These are phyloP conservation scores for Drosophila mercatorum DNA, from an alignment of 2,888 invertebrate genomes.

Conservation along the genomic window DNA sequence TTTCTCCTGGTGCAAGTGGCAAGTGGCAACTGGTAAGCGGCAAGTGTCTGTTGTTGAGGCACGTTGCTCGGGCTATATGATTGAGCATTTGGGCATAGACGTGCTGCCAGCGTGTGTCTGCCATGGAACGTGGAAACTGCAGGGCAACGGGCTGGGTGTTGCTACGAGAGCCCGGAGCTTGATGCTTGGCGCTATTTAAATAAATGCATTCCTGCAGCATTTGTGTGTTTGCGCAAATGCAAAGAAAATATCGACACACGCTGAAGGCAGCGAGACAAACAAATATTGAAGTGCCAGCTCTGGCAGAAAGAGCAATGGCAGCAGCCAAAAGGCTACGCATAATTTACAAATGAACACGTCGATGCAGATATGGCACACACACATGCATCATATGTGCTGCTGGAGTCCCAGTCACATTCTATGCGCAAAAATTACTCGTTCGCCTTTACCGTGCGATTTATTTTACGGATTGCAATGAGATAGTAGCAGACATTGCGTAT, in stretches of 20 bases:
- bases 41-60: constrained; percentile 23
- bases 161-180: not conserved
- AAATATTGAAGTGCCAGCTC: constrained; percentile 46
- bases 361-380: constrained; percentile 14
- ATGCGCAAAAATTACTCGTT: constrained; percentile 58
- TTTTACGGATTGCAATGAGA: constrained; percentile 62
- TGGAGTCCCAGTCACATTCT: constrained; percentile 27
- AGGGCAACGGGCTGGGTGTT: constrained; percentile 48
- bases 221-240: constrained; percentile 32
- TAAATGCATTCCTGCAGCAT: constrained; percentile 66
- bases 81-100: constrained; percentile 53
- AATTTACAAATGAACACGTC: constrained; percentile 62
- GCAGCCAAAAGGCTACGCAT: constrained; percentile 60
- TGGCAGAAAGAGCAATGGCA: constrained; percentile 34
- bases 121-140: constrained; percentile 46
- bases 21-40: constrained; percentile 18
- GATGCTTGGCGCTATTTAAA: constrained; percentile 60
- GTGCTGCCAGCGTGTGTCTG: constrained; percentile 63
- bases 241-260: constrained; percentile 44
- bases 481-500: constrained; percentile 64
- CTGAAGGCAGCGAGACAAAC: constrained; percentile 56
- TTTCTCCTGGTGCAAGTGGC: constrained; percentile 15
- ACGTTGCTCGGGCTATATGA: constrained; percentile 61
- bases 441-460: constrained; percentile 66
- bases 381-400: not conserved